A percentile compares a stretch with the other conserved stretches of the same genome.
Evolutionary conservation across 2,888 invertebrate species (phyloP).

Genomic region (Zeuzera pyrina): DNA sequence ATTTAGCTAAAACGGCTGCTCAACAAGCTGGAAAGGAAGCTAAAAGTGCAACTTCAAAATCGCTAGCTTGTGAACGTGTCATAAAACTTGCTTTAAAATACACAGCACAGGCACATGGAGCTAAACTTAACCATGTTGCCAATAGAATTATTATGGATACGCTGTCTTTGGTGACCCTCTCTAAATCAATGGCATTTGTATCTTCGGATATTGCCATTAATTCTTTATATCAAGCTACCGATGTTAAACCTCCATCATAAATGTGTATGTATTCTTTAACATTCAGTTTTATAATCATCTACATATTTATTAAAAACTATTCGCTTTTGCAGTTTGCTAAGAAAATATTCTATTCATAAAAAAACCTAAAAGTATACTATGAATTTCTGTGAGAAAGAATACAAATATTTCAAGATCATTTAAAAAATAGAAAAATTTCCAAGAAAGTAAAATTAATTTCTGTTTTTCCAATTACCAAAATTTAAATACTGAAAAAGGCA

Average conservation of each 20-base stretch:
- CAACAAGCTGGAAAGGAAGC: constrained; percentile 67
- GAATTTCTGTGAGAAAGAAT: too few relatives aligned
- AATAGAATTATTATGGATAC: constrained; percentile 64
- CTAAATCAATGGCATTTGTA: constrained; percentile 65
- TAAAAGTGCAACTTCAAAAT: constrained; percentile 56
- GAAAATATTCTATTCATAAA: too few relatives aligned
- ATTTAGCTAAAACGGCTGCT: constrained; percentile 62
- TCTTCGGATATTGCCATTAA: constrained; percentile 65
- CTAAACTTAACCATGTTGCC: constrained; percentile 58
- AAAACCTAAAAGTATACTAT: too few relatives aligned
- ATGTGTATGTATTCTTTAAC: not conserved
- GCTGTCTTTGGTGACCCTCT: constrained; percentile 51
- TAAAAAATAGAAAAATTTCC: too few relatives aligned
- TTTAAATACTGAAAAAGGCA: too few relatives aligned
- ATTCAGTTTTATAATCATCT: too few relatives aligned
- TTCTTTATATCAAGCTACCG: constrained; percentile 60
- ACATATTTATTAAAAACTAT: too few relatives aligned
- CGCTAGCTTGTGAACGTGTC: constrained; percentile 54
- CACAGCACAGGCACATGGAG: constrained; percentile 58
- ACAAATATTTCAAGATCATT: too few relatives aligned
- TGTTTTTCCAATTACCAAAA: too few relatives aligned
- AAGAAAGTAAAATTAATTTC: too few relatives aligned
- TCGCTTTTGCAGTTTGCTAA: too few relatives aligned
- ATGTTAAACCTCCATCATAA: constrained; percentile 53
- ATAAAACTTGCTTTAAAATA: constrained; percentile 59